Evolutionary conservation across 2,113 vertebrate species (phyloP).

Genomic region (Oenanthe oenanthe): DNA sequence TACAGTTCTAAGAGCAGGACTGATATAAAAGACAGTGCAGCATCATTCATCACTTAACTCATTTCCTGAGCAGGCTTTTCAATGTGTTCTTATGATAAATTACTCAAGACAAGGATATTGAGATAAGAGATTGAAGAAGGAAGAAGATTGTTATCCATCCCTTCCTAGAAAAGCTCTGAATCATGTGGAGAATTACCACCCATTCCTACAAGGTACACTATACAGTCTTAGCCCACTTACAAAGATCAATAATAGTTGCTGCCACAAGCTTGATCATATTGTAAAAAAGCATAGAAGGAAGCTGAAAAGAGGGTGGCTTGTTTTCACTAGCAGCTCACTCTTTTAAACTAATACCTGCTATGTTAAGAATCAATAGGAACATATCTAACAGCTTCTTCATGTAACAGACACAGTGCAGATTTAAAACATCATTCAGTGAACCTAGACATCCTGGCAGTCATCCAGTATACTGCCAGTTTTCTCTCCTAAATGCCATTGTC

Average conservation of each 20-base stretch:
- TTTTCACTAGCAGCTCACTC: not conserved
- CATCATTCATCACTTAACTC: not conserved
- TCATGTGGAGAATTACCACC: not conserved
- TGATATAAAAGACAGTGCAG: not conserved
- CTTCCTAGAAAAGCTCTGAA: not conserved
- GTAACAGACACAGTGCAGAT: not conserved
- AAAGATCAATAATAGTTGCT: not conserved
- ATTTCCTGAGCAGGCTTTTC: not conserved
- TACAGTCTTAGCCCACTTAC: not conserved
- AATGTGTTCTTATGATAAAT: not conserved
- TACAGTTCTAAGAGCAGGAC: not conserved
- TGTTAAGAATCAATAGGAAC: not conserved
- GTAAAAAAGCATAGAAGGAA: not conserved
- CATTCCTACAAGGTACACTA: not conserved
- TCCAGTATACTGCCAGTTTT: not conserved
- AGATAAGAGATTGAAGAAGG: not conserved
- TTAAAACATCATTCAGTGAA: not conserved
- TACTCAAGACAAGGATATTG: not conserved
- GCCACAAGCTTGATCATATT: not conserved
- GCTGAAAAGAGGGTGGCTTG: not conserved
- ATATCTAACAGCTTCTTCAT: not conserved
- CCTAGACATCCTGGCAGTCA: not conserved
- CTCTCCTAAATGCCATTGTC: not conserved
- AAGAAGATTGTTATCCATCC: not conserved
- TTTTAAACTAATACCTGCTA: not conserved